These are phyloP conservation scores for Rhorus exstirpatorius DNA, from an alignment of 2,888 invertebrate genomes.

Conservation along the genomic window DNA sequence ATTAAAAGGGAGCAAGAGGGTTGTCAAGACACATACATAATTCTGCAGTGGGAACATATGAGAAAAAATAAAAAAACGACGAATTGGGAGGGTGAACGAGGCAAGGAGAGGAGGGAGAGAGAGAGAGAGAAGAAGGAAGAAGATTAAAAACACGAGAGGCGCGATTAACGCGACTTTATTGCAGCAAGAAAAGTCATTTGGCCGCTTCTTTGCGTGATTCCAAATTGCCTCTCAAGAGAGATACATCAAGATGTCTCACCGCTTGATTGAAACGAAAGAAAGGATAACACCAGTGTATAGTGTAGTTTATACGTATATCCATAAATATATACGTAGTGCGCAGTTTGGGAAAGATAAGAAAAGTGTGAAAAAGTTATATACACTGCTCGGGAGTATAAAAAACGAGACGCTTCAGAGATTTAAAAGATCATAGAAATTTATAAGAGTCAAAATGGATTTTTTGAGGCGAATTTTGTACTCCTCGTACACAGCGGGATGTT, in stretches of 20 bases:
- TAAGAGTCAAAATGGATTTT: no score
- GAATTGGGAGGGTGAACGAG: conserved; percentile 27
- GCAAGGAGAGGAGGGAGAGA: conserved; percentile 15
- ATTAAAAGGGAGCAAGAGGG: not conserved
- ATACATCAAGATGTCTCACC: conserved; percentile 64
- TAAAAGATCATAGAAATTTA: not conserved
- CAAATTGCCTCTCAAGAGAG: conserved; percentile 55
- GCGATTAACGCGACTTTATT: conserved; percentile 69
- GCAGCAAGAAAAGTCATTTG: conserved; percentile 66
- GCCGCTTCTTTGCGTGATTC: conserved; percentile 60
- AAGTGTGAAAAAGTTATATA: conserved; percentile 6
- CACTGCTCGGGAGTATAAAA: not conserved
- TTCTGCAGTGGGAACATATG: conserved; percentile 4
- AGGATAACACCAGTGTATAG: conserved; percentile 23
- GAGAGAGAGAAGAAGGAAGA: conserved; percentile 49
- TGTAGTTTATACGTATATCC: not conserved
- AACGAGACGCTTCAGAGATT: not conserved
- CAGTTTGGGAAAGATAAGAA: not conserved
- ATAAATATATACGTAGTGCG: not conserved
- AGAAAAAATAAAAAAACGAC: conserved; percentile 16
- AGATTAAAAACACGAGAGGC: conserved; percentile 59
- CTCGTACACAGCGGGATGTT: no score
- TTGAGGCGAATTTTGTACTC: no score
- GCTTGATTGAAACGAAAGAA: conserved; percentile 60
- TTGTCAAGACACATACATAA: not conserved